Conservation (phyloP, 2,113 vertebrate genomes). For the Corythornis vintsioides region DNA sequence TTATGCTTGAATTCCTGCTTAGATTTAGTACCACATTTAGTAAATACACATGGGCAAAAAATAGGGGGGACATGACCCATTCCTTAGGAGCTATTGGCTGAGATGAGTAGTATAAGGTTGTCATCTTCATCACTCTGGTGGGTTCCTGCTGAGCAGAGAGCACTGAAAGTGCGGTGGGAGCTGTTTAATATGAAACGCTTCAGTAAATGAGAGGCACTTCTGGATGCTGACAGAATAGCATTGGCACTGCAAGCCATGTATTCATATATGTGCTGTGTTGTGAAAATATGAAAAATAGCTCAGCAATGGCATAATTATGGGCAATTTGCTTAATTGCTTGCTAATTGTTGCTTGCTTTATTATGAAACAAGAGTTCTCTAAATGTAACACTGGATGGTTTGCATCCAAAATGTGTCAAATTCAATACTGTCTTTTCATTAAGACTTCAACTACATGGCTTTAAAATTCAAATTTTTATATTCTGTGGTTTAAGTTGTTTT, state of each 20-base stretch:
- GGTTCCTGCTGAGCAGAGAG: slow-evolving; percentile 73
- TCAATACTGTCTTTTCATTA: slow-evolving; percentile 53
- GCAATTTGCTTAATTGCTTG: slow-evolving; percentile 75
- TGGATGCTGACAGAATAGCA: slow-evolving; percentile 72
- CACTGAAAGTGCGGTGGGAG: slow-evolving; percentile 51
- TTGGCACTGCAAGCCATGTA: slow-evolving; percentile 70
- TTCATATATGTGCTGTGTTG: slow-evolving; percentile 71
- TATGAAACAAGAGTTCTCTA: slow-evolving; percentile 70
- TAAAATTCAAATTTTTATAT: neutral
- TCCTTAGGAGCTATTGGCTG: slow-evolving; percentile 73
- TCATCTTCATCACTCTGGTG: slow-evolving; percentile 77
- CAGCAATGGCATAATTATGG: slow-evolving; percentile 76
- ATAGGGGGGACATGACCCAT: neutral
- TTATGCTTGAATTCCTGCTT: slow-evolving; percentile 43
- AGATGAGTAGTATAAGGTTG: slow-evolving; percentile 71
- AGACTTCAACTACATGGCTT: slow-evolving; percentile 20
- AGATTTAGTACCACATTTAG: slow-evolving; percentile 48
- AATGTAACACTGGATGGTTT: slow-evolving; percentile 66
- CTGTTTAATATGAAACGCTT: slow-evolving; percentile 71
- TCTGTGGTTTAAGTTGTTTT: neutral
- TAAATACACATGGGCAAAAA: slow-evolving; percentile 2
- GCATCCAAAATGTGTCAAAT: slow-evolving; percentile 64
- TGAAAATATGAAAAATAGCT: slow-evolving; percentile 74
- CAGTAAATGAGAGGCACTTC: slow-evolving; percentile 50
- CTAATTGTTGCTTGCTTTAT: slow-evolving; percentile 75